Base-by-base conservation (phyloP, 1,140 invertebrate species). In the Trichonephila clavipes region DNA sequence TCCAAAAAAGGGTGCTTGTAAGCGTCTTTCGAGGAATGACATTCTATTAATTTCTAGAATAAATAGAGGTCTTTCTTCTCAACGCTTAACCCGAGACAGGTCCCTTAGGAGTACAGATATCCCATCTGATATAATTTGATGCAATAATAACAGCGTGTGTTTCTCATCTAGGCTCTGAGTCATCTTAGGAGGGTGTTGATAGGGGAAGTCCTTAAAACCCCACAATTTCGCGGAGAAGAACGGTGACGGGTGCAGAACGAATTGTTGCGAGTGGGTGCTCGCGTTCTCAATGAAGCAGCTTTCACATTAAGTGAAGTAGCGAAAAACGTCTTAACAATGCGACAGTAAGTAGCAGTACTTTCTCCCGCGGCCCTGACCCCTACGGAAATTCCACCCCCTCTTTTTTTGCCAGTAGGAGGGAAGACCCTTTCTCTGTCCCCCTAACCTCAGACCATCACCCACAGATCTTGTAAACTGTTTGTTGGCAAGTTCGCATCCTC, bases 91-190 rank as follows among this genome's bases (percentile, higher is more conserved):
- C 14, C 51, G 28, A 64, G 21, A 51, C 44, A 51, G 77, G 44
- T n/a, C 77, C 77, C 77, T 51, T 51, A 58, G 19, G 19, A 85
- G 82, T 21, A 64, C 62, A 64, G 86, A 44, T 51, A 40, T 88
- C 86, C 77, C 51, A 62, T 66, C 59, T 34, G 66, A 72, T 77
- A 72, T 81, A 72, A 59, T 51, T 44, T 40, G 59, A 82, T 61
- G 89, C n/a, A 81, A 81, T 90, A 90, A 90, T 90, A 90, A 90
- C 28, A 90, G 69, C 44, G 64, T n/a, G 62, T 89, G 88, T 89
- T 89, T 72, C 44, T 89, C 88, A 58, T 89, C 88, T 24, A 34
- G 18, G 12, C 72, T 14, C 14, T 89, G 88, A 89, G 21, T 89
- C 88, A 72, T 72, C 59, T 88, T 21, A 85, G 21, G 82, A 58